Conservation (phyloP, 2,888 invertebrate genomes). For the Isoperla grammatica region DNA sequence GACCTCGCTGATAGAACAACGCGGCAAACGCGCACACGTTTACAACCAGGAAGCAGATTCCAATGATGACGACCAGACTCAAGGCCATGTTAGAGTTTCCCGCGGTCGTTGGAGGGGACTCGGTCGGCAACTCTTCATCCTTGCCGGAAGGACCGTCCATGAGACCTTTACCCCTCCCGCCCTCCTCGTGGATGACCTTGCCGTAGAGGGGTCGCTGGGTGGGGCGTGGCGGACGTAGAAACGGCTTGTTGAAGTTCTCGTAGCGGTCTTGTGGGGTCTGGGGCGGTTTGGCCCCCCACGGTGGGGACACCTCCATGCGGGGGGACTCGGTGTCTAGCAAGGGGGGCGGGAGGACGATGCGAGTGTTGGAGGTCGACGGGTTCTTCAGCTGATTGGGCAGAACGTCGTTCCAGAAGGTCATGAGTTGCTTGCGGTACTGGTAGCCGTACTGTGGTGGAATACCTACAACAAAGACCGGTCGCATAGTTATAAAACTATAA, state of each 20-base stretch:
- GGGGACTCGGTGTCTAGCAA: slow-evolving; percentile 33
- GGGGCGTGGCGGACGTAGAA: not conserved
- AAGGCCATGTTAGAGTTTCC: slow-evolving; percentile 41
- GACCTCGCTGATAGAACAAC: slow-evolving; percentile 58
- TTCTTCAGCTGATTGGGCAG: slow-evolving; percentile 66
- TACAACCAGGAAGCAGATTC: slow-evolving; percentile 63
- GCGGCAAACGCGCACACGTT: slow-evolving; percentile 65
- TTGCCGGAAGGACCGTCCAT: not conserved
- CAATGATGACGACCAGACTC: slow-evolving; percentile 47
- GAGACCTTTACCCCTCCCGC: slow-evolving; percentile 3
- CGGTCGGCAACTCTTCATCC: not conserved
- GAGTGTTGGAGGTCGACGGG: slow-evolving; percentile 31
- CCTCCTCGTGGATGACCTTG: slow-evolving; percentile 5
- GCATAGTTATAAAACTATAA: not conserved
- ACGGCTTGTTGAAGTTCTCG: slow-evolving; percentile 19
- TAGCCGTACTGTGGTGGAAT: slow-evolving; percentile 67
- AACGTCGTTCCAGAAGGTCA: slow-evolving; percentile 79
- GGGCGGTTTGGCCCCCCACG: slow-evolving; percentile 36
- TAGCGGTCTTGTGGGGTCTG: slow-evolving; percentile 8
- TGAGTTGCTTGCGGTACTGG: slow-evolving; percentile 70
- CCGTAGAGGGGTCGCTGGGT: slow-evolving; percentile 5
- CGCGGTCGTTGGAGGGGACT: not conserved
- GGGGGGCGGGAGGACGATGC: slow-evolving; percentile 38
- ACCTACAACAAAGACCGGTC: slow-evolving; percentile 48
- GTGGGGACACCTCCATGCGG: slow-evolving; percentile 27